Evolutionary conservation across 2,113 vertebrate genomes (phyloP), one percentile per base, ranked within the genome.

Genomic region (Sakesphorus luctuosus): DNA sequence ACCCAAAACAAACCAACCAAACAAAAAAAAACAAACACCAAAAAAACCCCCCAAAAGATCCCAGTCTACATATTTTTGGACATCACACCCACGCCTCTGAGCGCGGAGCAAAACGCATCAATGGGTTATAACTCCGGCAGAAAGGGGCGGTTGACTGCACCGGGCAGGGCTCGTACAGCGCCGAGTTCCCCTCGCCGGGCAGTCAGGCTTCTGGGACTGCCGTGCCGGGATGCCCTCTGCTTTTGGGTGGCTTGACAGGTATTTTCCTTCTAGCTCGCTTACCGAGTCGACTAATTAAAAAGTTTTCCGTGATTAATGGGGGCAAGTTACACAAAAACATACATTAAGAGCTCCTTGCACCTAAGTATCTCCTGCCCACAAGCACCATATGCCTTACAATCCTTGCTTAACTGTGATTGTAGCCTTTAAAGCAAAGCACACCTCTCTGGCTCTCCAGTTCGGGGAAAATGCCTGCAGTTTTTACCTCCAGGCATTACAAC

Each of bases 401-500:
- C 47, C 33, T 93, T 46, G 38, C 44, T 50, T 28, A 13, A 9
- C 58, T 17, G 18, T 21, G 59, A 8, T 19, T 11, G 7, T 4
- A 73, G 31, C n/a, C 65, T 43, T 52, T 49, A 55, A 66, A 61
- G 62, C 36, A 31, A 56, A 83, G 31, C 2, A 4, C 46, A 14
- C 58, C 78, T 75, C 69, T 28, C 44, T 17, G 12, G 16, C 11
- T 75, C 75, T 69, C 24, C 20, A n/a, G 40, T 4, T 49, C 6
- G 9, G 23, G 43, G 62, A 74, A 62, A 38, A 80, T 33, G 83
- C 69, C 73, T 63, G 76, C 59, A 75, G 62, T 72, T 90, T 91
- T 35, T 80, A 69, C 93, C 92, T 96, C 38, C 87, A 91, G 94
- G 88, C 94, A 14, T 43, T 94, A 89, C 91, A 96, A 93, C 77